Conservation (phyloP, 2,797 vertebrate genomes). For the Apogon hyalosoma region DNA sequence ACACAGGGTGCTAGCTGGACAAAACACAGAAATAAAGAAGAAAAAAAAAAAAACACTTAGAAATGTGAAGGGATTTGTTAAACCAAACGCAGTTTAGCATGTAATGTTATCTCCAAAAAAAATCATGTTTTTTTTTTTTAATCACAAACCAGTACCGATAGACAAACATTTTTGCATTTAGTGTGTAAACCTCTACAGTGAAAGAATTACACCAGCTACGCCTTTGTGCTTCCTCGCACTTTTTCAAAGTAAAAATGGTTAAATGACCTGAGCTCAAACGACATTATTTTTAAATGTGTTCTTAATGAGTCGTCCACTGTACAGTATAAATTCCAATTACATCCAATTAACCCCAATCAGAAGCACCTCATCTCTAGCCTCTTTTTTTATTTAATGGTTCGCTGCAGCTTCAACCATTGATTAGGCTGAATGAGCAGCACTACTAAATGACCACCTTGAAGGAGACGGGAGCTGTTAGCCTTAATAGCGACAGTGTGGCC, state of each 20-base stretch:
- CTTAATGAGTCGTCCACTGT: slow-evolving; percentile 91
- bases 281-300: slow-evolving; percentile 87
- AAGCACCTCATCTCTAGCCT: slow-evolving; percentile 89
- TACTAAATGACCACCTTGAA: slow-evolving; percentile 92
- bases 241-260: slow-evolving; percentile 79
- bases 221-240: slow-evolving; percentile 53
- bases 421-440: slow-evolving; percentile 94
- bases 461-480: slow-evolving; percentile 87
- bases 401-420: slow-evolving; percentile 91
- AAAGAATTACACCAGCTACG: slow-evolving; percentile 30
- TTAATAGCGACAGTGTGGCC: slow-evolving; percentile 84
- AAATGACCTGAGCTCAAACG: slow-evolving; percentile 86
- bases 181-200: slow-evolving; percentile 6
- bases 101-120: neutral
- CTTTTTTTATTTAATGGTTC: slow-evolving; percentile 97
- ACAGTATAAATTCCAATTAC: slow-evolving; percentile 97
- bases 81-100: slow-evolving; percentile 23
- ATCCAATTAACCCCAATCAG: slow-evolving; percentile 99
- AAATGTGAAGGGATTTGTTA: slow-evolving; percentile 21
- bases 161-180: slow-evolving; percentile 45
- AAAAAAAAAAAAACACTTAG: slow-evolving; percentile 16
- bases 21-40: slow-evolving; percentile 31
- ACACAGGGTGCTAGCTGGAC: slow-evolving; percentile 84
- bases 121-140: slow-evolving; percentile 17
- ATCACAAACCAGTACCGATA: slow-evolving; percentile 1